Base-by-base conservation (phyloP, 2,888 invertebrate genomes). In the Lasioglossum zephyrum region DNA sequence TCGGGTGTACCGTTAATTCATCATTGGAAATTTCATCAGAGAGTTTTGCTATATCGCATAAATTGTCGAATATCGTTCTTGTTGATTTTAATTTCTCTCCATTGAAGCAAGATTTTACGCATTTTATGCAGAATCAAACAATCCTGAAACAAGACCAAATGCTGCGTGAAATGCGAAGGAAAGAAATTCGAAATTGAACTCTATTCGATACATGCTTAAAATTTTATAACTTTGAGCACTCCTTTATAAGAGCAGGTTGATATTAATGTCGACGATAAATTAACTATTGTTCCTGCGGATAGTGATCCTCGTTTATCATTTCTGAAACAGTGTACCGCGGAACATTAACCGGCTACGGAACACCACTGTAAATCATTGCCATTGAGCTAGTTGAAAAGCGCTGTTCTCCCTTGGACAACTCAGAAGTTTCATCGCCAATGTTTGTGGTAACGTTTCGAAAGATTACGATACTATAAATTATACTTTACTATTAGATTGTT, bases 1-100 rank as follows among this genome's bases (percentile, higher is more conserved):
- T 74, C 73, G 8, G 16, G 47, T n/a, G 36, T 39, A 47, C 69
- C 73, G 44, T 85, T 87, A 79, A 89, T 90, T 82, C 78, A 80
- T 60, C 80, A 26, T 49, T 47, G n/a, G 39, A 69, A 80, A 73
- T 75, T 81, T 60, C 57, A 69, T n/a, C 66, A 53, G 31, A 80
- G 85, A 83, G 63, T 87, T 80, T 66, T 53, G n/a, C 39, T 72
- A 60, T 16, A 6, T 83, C 80, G 53, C 79, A 49, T 73, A 80
- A 80, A 79, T 63, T 26, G 31, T 41, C 9, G 9, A 6, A 36
- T 41, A 69, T 44, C 73, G 26, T 1, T 13, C 18, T 22, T 4
- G n/a, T 0, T 31, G 26, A 44, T 49, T 76, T 63, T 63, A 13
- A 41, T 73, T 69, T 44, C 41, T 22, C 26, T 16, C n/a, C 39